These are phyloP conservation scores for Megaceryle alcyon DNA, from an alignment of 2,797 vertebrate species.

Conservation along the genomic window DNA sequence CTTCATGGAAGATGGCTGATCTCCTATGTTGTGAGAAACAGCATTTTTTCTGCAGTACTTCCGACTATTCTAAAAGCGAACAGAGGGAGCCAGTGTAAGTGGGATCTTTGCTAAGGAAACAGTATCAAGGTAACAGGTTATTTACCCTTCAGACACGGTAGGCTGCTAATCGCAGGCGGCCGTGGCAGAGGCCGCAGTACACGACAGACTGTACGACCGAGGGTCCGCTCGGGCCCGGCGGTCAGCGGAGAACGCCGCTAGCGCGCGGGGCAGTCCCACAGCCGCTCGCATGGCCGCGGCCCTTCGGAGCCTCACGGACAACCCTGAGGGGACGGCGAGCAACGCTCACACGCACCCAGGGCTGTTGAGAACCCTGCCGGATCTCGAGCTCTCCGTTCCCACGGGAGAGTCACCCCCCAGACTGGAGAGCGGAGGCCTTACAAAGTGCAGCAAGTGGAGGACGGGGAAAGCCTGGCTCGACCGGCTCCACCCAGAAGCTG, in stretches of 20 bases:
- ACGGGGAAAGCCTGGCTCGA: no score
- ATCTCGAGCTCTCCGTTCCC: not conserved
- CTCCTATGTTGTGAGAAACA: rapidly evolving
- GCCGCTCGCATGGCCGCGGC: not conserved
- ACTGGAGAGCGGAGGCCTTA: no score
- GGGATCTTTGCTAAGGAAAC: not conserved
- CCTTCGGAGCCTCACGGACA: not conserved
- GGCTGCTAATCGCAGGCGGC: not conserved
- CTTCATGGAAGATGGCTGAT: rapidly evolving
- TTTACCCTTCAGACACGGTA: not conserved
- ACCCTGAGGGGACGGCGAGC: not conserved
- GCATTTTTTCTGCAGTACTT: not conserved
- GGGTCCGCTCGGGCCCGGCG: not conserved
- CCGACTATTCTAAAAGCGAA: not conserved
- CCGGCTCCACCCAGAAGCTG: no score
- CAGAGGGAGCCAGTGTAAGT: no score
- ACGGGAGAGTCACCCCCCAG: no score
- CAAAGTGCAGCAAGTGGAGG: no score
- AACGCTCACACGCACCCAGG: rapidly evolving
- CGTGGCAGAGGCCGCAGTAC: not conserved
- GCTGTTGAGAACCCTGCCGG: not conserved
- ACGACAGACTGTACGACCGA: no score
- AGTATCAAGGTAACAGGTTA: rapidly evolving
- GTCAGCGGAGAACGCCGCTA: not conserved
- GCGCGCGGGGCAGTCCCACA: not conserved